These are phyloP conservation scores for Branchinecta lindahli DNA, from an alignment of 1,140 invertebrate genomes.

Conservation along the genomic window DNA sequence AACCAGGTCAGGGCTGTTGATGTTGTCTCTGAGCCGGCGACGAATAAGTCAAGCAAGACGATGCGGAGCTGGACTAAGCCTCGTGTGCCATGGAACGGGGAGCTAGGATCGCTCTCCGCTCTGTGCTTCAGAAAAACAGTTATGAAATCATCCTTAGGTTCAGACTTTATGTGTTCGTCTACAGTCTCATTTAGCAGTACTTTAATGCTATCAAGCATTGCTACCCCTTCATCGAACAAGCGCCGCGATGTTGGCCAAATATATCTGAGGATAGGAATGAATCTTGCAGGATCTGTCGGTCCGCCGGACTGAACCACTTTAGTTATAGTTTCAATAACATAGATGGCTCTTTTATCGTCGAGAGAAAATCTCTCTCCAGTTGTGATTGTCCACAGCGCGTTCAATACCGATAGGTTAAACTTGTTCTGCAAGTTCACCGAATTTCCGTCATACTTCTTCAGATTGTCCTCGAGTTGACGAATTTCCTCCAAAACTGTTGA, in stretches of 20 bases:
- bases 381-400: constrained; percentile 18
- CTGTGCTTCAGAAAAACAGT: neutral
- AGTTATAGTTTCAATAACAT: neutral
- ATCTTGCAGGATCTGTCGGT: neutral
- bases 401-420: constrained; percentile 15
- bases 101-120: neutral
- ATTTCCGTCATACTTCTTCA: constrained; percentile 8
- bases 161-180: neutral
- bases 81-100: neutral
- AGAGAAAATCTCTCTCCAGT: constrained; percentile 17
- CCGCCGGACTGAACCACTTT: neutral
- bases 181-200: constrained; percentile 21
- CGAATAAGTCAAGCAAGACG: constrained; percentile 25
- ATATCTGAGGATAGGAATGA: neutral
- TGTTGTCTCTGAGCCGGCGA: constrained; percentile 42
- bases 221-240: neutral
- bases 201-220: neutral
- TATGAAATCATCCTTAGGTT: neutral
- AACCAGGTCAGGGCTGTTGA: constrained; percentile 51
- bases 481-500: constrained; percentile 25
- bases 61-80: neutral
- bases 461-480: constrained; percentile 17
- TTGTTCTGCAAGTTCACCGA: constrained; percentile 9
- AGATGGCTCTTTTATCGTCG: neutral
- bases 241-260: neutral